A percentile compares a stretch with the other conserved stretches of the same genome.
These are phyloP conservation scores for Melinopterus prodromus DNA, from an alignment of 2,888 invertebrate genomes.

Conservation along the genomic window DNA sequence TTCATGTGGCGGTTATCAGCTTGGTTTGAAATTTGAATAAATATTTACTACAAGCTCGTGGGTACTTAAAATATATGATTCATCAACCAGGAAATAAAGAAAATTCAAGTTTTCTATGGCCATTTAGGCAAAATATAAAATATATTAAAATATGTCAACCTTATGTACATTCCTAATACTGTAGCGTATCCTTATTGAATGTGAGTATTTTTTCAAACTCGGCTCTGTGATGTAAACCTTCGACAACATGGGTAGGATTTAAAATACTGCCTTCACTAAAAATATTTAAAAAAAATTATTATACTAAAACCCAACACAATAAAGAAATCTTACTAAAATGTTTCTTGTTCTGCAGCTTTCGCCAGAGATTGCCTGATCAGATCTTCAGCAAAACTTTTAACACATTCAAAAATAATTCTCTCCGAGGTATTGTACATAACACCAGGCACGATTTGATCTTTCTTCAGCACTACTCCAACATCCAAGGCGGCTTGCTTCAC, in stretches of 20 bases:
- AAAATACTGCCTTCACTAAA: constrained; percentile 41
- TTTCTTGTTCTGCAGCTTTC: constrained; percentile 47
- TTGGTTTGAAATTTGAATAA: too few relatives aligned
- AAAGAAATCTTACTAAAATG: constrained; percentile 45
- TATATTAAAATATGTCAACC: constrained; percentile 7
- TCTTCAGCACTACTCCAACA: constrained; percentile 59
- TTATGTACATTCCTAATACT: constrained; percentile 31
- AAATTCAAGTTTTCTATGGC: too few relatives aligned
- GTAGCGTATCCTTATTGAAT: constrained; percentile 28
- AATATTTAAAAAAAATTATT: neutral
- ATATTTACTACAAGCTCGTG: too few relatives aligned
- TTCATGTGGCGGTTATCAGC: too few relatives aligned
- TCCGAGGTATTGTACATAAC: constrained; percentile 61
- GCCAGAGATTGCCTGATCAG: constrained; percentile 53
- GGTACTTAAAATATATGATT: too few relatives aligned
- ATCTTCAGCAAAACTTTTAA: constrained; percentile 64
- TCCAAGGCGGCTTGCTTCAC: constrained; percentile 60
- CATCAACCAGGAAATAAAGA: too few relatives aligned
- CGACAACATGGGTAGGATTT: constrained; percentile 39
- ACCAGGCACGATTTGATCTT: constrained; percentile 61
- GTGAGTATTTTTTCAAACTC: constrained; percentile 43
- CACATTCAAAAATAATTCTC: constrained; percentile 63
- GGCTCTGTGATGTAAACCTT: constrained; percentile 41
- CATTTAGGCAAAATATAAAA: neutral
- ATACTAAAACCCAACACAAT: neutral